These are phyloP conservation scores for Todus mexicanus DNA, from an alignment of 2,797 vertebrate genomes.

Conservation along the genomic window DNA sequence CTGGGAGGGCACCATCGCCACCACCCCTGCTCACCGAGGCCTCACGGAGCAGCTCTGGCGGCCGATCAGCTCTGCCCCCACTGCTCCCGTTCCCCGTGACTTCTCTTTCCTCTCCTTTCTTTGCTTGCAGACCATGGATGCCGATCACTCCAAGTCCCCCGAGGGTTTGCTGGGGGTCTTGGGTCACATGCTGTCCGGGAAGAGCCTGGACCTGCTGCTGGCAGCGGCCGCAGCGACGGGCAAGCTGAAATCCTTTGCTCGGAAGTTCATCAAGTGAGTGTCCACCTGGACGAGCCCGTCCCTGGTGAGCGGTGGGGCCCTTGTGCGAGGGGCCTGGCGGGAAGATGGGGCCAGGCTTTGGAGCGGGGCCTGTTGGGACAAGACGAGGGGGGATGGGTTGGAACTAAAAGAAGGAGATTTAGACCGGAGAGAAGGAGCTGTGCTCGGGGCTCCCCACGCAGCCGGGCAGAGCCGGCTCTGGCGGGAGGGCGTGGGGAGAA, in stretches of 20 bases:
- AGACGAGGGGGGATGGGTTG: no score
- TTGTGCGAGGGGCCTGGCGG: no score
- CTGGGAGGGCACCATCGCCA: neutral
- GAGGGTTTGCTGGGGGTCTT: slow-evolving; percentile 94
- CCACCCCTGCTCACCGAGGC: neutral
- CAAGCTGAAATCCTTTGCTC: slow-evolving; percentile 95
- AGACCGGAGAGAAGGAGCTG: no score
- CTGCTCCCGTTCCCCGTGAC: neutral
- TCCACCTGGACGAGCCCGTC: neutral
- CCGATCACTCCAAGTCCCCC: slow-evolving; percentile 95
- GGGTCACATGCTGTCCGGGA: slow-evolving; percentile 98
- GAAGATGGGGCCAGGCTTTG: neutral
- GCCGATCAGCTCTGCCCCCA: neutral
- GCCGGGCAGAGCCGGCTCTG: neutral
- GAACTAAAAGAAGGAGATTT: no score
- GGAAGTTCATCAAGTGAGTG: slow-evolving; percentile 95
- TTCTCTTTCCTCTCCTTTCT: neutral
- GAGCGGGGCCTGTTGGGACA: neutral
- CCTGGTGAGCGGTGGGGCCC: fast-evolving
- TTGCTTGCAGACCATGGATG: slow-evolving; percentile 89
- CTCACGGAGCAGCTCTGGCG: neutral
- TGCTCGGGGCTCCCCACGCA: neutral
- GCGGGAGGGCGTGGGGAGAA: neutral
- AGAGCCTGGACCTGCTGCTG: slow-evolving; percentile 92
- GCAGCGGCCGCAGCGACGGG: slow-evolving; percentile 94